Conservation (phyloP, 2,797 vertebrate genomes). For the Poeciliopsis presidionis region DNA sequence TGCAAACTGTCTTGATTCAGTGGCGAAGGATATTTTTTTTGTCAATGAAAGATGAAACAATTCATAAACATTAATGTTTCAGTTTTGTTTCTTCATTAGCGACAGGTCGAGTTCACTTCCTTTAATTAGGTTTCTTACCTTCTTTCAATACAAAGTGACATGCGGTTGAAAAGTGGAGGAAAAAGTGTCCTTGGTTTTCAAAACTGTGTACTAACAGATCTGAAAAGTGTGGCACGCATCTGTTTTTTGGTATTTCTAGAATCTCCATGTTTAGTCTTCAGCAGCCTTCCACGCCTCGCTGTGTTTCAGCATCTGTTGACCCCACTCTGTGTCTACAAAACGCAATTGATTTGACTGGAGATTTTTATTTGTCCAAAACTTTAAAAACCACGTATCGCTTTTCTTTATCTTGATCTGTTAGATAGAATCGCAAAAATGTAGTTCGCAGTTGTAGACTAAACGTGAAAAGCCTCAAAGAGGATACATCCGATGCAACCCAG, state of each 20-base stretch:
- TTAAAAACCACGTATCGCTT: background rate
- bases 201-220: background rate
- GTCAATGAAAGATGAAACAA: background rate
- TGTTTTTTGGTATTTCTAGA: background rate
- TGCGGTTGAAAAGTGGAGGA: background rate
- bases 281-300: background rate
- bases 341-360: background rate
- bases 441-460: background rate
- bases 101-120: background rate
- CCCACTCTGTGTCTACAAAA: background rate
- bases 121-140: background rate
- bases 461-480: background rate
- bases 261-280: background rate
- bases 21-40: background rate
- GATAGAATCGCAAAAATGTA: background rate
- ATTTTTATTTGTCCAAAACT: background rate
- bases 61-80: background rate
- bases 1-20: constrained; percentile 1
- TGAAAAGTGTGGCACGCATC: background rate
- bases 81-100: background rate
- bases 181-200: background rate
- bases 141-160: background rate
- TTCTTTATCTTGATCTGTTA: background rate
- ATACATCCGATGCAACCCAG: background rate
- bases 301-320: background rate